A percentile compares a stretch with the other conserved stretches of the same genome.
Conservation (phyloP, 2,113 vertebrate genomes). For the Enhydra lutris region DNA sequence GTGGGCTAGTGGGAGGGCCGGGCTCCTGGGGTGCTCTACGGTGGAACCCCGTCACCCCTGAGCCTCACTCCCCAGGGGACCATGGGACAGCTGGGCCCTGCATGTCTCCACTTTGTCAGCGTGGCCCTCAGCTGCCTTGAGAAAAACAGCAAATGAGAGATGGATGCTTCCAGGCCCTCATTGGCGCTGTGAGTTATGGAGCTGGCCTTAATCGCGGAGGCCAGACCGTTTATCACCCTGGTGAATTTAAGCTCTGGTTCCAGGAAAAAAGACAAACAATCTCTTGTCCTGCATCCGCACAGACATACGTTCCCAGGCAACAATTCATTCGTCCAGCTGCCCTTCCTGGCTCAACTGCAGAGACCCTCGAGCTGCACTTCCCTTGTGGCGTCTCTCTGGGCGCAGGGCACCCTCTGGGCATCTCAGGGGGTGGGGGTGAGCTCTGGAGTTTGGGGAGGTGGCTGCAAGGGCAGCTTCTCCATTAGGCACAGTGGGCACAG, state of each 20-base stretch:
- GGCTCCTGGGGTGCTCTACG: rapidly evolving
- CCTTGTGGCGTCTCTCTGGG: rapidly evolving
- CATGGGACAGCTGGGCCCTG: background rate
- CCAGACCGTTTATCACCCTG: slow-evolving; percentile 44
- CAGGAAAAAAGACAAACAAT: background rate
- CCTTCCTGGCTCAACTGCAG: background rate
- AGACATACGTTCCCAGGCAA: background rate
- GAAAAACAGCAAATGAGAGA: background rate
- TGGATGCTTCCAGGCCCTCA: background rate
- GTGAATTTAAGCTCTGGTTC: background rate
- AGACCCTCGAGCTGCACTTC: background rate
- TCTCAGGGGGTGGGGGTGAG: background rate
- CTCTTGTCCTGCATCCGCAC: background rate
- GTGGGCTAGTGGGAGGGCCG: rapidly evolving
- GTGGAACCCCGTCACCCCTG: background rate
- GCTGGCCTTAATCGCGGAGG: slow-evolving; percentile 21
- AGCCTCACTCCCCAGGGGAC: background rate
- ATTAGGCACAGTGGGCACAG: rapidly evolving
- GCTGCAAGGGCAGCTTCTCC: no score
- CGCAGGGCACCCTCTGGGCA: rapidly evolving
- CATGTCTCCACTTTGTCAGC: background rate
- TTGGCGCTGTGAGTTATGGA: slow-evolving; percentile 29
- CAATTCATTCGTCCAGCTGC: background rate
- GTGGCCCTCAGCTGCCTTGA: background rate
- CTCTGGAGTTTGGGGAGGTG: background rate